Conservation (phyloP, 2,113 vertebrate species). For the pig (Sus scrofa) region T2T-Sscrofa CM000812.6:173472001-173472500, state of each 20-base stretch:
- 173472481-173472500: neutral
- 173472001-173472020: rapidly evolving
- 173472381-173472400: neutral
- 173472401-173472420: neutral
- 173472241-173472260: rapidly evolving
- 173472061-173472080: rapidly evolving
- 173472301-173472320: neutral
- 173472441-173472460: rapidly evolving
- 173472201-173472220: neutral
- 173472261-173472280: neutral
- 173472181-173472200: rapidly evolving
- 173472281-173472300: neutral
- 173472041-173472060: rapidly evolving
- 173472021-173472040: too few relatives aligned
- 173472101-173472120: neutral
- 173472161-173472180: neutral
- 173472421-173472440: neutral
- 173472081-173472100: neutral
- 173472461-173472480: neutral
- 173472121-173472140: neutral
- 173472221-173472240: rapidly evolving
- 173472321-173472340: neutral
- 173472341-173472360: neutral
- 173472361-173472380: neutral
- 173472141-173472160: neutral